These are phyloP conservation scores for Formica aserva DNA, from an alignment of 2,888 invertebrate genomes.

Conservation along the genomic window DNA sequence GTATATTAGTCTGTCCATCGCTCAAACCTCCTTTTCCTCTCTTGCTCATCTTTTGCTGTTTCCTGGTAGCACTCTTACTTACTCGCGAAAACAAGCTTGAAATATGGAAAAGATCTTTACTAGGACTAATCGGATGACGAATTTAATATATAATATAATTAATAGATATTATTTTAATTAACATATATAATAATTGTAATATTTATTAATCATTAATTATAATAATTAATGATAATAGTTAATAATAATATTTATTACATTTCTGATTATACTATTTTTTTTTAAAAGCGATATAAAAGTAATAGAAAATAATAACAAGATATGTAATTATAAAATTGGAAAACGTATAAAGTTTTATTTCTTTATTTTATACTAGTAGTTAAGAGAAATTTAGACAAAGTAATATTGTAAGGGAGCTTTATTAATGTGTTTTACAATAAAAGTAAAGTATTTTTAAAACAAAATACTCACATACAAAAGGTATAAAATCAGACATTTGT, in stretches of 20 bases:
- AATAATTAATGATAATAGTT: not conserved
- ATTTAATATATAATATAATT: too few species aligned
- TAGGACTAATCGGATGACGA: too few species aligned
- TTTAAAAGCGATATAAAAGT: not conserved
- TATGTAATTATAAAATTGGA: constrained; percentile 3
- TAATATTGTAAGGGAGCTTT: constrained; percentile 61
- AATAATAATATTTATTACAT: not conserved
- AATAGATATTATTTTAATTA: too few species aligned
- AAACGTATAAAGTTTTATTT: not conserved
- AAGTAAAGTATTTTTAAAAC: constrained; percentile 85
- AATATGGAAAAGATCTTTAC: too few species aligned
- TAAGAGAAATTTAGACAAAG: not conserved
- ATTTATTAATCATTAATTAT: not conserved
- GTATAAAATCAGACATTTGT: constrained; percentile 82
- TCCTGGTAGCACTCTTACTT: too few species aligned
- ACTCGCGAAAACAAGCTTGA: too few species aligned
- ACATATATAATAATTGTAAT: too few species aligned
- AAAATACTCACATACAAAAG: constrained; percentile 83
- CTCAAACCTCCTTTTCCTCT: too few species aligned
- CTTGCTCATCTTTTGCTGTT: too few species aligned
- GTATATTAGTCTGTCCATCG: too few species aligned
- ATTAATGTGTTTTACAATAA: constrained; percentile 67
- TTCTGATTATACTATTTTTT: not conserved
- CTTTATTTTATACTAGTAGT: not conserved
- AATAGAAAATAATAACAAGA: not conserved